These are phyloP conservation scores for Maconellicoccus hirsutus DNA, from an alignment of 1,140 invertebrate genomes.

Conservation along the genomic window DNA sequence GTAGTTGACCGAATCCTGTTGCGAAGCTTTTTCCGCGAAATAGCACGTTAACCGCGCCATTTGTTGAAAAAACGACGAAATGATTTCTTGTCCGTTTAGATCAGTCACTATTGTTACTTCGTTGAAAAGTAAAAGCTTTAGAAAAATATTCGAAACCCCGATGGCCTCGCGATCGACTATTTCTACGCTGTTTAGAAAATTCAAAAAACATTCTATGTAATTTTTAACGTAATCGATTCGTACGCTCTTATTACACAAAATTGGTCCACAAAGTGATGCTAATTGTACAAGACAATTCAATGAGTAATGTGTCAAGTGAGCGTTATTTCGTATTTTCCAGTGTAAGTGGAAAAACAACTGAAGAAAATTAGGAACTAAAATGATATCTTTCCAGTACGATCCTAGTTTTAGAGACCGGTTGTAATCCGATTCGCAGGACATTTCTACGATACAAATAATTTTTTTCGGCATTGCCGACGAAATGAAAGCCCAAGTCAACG, in stretches of 20 bases:
- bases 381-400: slow-evolving; percentile 57
- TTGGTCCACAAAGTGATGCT: slow-evolving; percentile 57
- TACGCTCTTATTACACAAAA: slow-evolving; percentile 46
- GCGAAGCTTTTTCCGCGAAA: slow-evolving; percentile 56
- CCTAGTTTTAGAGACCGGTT: slow-evolving; percentile 49
- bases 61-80: slow-evolving; percentile 12
- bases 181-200: slow-evolving; percentile 49
- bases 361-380: slow-evolving; percentile 58
- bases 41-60: slow-evolving; percentile 58
- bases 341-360: slow-evolving; percentile 71
- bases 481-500: slow-evolving; percentile 63
- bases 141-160: slow-evolving; percentile 52
- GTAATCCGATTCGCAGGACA: slow-evolving; percentile 52
- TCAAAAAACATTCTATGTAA: slow-evolving; percentile 57
- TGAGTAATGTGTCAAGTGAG: slow-evolving; percentile 59
- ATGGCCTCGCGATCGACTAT: slow-evolving; percentile 49
- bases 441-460: slow-evolving; percentile 57
- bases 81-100: slow-evolving; percentile 4
- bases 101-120: slow-evolving; percentile 19
- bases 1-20: slow-evolving; percentile 58
- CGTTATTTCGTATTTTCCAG: slow-evolving; percentile 62
- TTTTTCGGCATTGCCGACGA: slow-evolving; percentile 49
- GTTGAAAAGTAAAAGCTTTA: slow-evolving; percentile 46
- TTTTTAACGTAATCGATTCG: slow-evolving; percentile 55
- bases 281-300: slow-evolving; percentile 70